These are phyloP conservation scores for Lophius americanus DNA, from an alignment of 2,797 vertebrate genomes.

Conservation along the genomic window DNA sequence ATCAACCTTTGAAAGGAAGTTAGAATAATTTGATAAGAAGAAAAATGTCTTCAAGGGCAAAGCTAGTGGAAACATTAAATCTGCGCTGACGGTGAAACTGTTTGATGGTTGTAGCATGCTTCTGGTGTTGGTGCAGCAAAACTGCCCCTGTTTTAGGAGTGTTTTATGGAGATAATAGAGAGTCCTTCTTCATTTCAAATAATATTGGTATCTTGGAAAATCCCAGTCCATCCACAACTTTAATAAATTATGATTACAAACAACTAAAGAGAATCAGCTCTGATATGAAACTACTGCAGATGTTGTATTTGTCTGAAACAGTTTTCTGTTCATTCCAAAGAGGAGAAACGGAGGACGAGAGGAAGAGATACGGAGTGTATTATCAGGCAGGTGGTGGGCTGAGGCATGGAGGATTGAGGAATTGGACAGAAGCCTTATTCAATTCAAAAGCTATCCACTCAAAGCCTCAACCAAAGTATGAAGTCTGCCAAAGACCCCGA, in stretches of 20 bases:
- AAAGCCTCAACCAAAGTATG: conserved; percentile 25
- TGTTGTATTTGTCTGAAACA: conserved; percentile 38
- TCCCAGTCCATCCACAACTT: background rate
- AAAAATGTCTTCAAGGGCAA: too few relatives aligned
- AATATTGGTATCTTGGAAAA: too few relatives aligned
- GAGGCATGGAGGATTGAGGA: conserved; percentile 24
- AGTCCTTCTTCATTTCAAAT: too few relatives aligned
- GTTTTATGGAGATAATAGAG: too few relatives aligned
- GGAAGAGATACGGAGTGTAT: conserved; percentile 7
- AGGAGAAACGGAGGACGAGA: background rate
- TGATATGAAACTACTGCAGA: conserved; percentile 34
- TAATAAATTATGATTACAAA: conserved; percentile 10
- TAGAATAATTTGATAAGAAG: too few relatives aligned
- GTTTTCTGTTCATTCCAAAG: conserved; percentile 34
- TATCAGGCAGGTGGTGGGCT: conserved; percentile 48
- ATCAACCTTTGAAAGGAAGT: too few relatives aligned
- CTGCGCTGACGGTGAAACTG: too few relatives aligned
- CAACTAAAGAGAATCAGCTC: background rate
- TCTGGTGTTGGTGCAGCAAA: too few relatives aligned
- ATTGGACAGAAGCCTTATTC: conserved; percentile 45
- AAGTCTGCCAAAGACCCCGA: conserved; percentile 26
- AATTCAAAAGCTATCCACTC: conserved; percentile 46
- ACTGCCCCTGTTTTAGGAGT: too few relatives aligned
- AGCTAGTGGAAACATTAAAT: too few relatives aligned
- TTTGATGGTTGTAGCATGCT: too few relatives aligned